Evolutionary conservation across 2,113 vertebrate species (phyloP).

Genomic region (Zonotrichia leucophrys): DNA sequence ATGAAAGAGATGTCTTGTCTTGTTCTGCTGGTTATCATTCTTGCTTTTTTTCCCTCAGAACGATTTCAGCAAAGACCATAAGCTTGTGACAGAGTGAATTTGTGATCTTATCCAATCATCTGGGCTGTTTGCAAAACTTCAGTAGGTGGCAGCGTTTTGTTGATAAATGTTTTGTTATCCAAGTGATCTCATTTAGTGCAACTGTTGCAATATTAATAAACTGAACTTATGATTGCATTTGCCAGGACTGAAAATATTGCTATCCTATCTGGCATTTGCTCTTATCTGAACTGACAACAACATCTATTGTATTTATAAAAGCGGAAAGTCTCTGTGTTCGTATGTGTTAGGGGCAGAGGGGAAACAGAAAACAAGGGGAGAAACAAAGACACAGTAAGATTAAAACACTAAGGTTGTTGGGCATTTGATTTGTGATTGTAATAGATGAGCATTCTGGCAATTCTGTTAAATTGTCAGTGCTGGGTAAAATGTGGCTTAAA

Average conservation of each 20-base stretch:
- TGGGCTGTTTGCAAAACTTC: slow-evolving; percentile 83
- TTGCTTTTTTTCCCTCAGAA: slow-evolving; percentile 38
- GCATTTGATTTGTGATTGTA: slow-evolving; percentile 14
- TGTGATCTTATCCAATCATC: slow-evolving; percentile 82
- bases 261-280: slow-evolving; percentile 71
- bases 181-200: slow-evolving; percentile 81
- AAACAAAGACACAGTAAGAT: not conserved
- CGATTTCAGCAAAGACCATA: slow-evolving; percentile 74
- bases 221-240: slow-evolving; percentile 79
- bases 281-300: slow-evolving; percentile 79
- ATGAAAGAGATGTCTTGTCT: slow-evolving; percentile 69
- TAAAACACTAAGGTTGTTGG: not conserved
- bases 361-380: not conserved
- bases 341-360: slow-evolving; percentile 16
- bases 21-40: slow-evolving; percentile 72
- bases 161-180: slow-evolving; percentile 85
- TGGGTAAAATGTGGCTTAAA: not conserved
- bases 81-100: slow-evolving; percentile 78
- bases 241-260: slow-evolving; percentile 77
- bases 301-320: slow-evolving; percentile 66
- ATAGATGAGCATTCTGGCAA: not conserved
- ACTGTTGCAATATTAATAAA: slow-evolving; percentile 86
- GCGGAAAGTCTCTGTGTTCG: not conserved
- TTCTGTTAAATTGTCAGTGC: not conserved
- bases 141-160: slow-evolving; percentile 86